Evolutionary conservation across 2,113 vertebrate genomes (phyloP).

Genomic region (Corydoras maculifer): DNA sequence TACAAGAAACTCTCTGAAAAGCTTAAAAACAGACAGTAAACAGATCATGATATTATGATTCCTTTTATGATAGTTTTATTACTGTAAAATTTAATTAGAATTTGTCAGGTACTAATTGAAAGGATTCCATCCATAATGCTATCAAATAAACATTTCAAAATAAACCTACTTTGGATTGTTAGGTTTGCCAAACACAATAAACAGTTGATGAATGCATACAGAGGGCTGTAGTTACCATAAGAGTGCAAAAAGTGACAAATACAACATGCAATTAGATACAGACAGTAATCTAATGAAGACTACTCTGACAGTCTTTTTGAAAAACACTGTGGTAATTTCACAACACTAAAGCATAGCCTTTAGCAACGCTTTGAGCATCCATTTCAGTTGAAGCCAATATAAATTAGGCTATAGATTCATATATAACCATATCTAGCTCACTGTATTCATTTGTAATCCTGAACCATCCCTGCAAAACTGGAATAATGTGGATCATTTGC

Average conservation of each 20-base stretch:
- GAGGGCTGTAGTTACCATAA: background rate
- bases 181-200: background rate
- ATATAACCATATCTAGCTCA: background rate
- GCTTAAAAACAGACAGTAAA: too few relatives aligned
- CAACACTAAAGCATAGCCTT: slow-evolving; percentile 6
- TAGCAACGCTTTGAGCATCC: slow-evolving; percentile 5
- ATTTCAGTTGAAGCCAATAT: background rate
- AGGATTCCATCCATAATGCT: too few relatives aligned
- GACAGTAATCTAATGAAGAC: slow-evolving; percentile 22
- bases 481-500: slow-evolving; percentile 30
- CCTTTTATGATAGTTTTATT: too few relatives aligned
- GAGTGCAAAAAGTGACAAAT: slow-evolving; percentile 26
- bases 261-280: slow-evolving; percentile 24
- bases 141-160: too few relatives aligned
- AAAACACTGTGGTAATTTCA: slow-evolving; percentile 12
- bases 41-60: too few relatives aligned
- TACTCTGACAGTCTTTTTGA: slow-evolving; percentile 13
- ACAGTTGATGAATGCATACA: background rate
- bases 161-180: too few relatives aligned
- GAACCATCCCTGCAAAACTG: background rate
- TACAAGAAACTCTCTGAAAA: too few relatives aligned
- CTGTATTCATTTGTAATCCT: background rate
- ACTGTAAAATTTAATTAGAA: too few relatives aligned
- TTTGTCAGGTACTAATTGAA: too few relatives aligned
- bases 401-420: background rate